Base-by-base conservation (phyloP, 2,888 invertebrate genomes). In the Zele albiditarsus region DNA sequence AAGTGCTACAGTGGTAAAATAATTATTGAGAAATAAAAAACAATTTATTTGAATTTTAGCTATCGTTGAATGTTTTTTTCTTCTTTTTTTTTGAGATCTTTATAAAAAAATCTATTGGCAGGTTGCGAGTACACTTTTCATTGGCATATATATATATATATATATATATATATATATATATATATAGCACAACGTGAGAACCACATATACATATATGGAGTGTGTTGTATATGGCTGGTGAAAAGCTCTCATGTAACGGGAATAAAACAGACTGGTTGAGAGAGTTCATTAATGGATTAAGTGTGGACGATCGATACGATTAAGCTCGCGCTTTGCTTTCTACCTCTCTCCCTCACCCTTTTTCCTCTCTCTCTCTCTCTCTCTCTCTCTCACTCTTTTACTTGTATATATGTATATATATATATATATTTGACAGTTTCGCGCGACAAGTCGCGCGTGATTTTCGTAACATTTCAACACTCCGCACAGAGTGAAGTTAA, bases 241-340 rank as follows among this genome's bases (percentile, higher is more conserved):
- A 81, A 80, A 82, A 81, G 80, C 62, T 53, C 80, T 78, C 74
- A 79, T 79, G 71, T 82, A 80, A 78, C 79, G 76, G 69, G 82
- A 76, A 80, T 82, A 82, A 83, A 83, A 83, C 82, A 79, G 25
- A 57, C 80, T 69, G 28, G 81, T 79, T 78, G 71, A 82, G 81
- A 79, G 81, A 84, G 85, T 86, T 86, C 85, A 86, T 86, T 85
- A 86, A 85, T 84, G 85, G 85, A 86, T 85, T 85, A 86, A 85
- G 82, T 82, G 84, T 83, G 80, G 78, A 81, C 80, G 82, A 84
- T 85, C 82, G 83, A 84, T 84, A 79, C 82, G 84, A 84, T 85
- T 85, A 83, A 81, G 79, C 80, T 58, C 16, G 31, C 78, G 71
- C 58, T 73, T 38, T n/a, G 16, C 31, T 69, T 31, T 33, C 67